Conservation (phyloP, 2,797 vertebrate species). For the Mormyrops attenuatus region DNA sequence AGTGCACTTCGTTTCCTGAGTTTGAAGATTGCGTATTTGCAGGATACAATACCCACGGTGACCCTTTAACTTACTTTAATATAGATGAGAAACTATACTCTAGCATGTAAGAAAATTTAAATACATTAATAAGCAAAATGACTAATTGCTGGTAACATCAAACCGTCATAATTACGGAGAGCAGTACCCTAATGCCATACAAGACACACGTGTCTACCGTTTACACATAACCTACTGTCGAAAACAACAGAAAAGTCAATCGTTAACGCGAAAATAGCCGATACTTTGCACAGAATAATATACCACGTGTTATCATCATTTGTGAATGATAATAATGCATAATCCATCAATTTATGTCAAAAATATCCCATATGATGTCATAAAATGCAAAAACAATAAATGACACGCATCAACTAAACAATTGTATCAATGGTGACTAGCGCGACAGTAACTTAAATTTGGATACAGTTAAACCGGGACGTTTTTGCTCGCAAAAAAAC, state of each 20-base stretch:
- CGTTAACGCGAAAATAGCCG: background rate
- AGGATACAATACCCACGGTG: background rate
- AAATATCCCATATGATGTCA: background rate
- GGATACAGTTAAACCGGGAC: background rate
- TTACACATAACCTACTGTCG: background rate
- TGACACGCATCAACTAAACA: background rate
- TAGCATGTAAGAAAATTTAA: background rate
- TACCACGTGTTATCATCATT: background rate
- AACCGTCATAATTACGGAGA: background rate
- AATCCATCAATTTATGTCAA: background rate
- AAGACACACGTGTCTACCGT: conserved; percentile 7
- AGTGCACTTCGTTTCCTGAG: background rate
- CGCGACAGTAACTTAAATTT: background rate
- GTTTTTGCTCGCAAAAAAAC: background rate
- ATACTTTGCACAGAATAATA: background rate
- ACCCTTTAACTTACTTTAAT: background rate
- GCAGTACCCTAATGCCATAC: background rate
- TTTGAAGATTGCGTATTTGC: too few species aligned
- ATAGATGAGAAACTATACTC: background rate
- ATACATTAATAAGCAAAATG: background rate
- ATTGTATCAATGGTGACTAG: background rate
- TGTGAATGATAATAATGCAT: background rate
- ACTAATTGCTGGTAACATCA: background rate
- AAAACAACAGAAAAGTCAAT: background rate
- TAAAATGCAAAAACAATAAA: background rate